Evolutionary conservation across 1,140 invertebrate species (phyloP).

Genomic region (Anagrus nilaparvatae): DNA sequence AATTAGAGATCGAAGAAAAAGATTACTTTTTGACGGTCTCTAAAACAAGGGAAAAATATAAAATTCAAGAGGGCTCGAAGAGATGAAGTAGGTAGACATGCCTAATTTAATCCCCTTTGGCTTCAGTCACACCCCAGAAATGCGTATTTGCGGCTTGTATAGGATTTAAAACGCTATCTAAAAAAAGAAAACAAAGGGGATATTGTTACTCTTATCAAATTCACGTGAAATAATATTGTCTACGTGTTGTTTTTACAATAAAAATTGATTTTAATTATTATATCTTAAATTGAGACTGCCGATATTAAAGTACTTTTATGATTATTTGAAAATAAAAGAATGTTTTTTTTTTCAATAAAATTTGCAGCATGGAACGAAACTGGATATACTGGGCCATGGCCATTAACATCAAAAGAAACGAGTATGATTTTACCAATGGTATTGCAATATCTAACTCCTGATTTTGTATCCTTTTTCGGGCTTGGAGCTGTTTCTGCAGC

Average conservation of each 20-base stretch:
- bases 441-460: conserved; percentile 88
- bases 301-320: not conserved
- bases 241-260: no score
- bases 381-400: conserved; percentile 62
- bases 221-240: conserved; percentile 7
- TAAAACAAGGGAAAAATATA: not conserved
- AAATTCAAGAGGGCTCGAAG: not conserved
- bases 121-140: conserved; percentile 1
- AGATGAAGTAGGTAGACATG: conserved; percentile 8
- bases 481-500: conserved; percentile 96
- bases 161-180: not conserved
- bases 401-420: conserved; percentile 64
- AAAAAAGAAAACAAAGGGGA: conserved; percentile 6
- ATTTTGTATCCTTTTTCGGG: conserved; percentile 91
- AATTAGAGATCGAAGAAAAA: no score
- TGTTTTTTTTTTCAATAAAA: conserved; percentile 14
- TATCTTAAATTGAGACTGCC: no score
- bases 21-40: not conserved
- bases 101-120: conserved; percentile 11
- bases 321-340: conserved; percentile 3
- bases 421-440: conserved; percentile 95
- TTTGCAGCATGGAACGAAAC: conserved; percentile 87
- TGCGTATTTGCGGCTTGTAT: conserved; percentile 7
- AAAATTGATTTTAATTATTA: no score
- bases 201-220: conserved; percentile 1